Evolutionary conservation across 2,888 invertebrate genomes (phyloP).

Genomic region (Andrena dorsata): DNA sequence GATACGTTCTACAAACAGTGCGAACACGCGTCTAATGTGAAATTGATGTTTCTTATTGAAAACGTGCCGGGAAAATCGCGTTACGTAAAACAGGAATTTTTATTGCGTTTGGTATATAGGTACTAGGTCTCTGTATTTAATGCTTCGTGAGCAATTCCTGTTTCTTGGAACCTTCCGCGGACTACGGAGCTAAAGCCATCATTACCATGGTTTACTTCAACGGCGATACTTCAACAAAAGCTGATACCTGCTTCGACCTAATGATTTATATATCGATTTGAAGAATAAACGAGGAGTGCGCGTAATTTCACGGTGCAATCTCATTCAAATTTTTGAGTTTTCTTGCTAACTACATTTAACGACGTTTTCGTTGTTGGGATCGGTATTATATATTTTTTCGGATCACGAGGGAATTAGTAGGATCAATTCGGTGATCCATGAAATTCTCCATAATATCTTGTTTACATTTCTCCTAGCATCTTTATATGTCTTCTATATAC

Average conservation of each 20-base stretch:
- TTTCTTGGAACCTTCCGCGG: conserved; percentile 17
- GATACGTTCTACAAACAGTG: conserved; percentile 15
- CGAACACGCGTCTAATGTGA: conserved; percentile 22
- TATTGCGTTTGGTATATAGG: neutral
- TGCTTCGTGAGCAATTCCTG: conserved; percentile 18
- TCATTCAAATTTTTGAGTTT: neutral
- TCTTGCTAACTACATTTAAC: too few species aligned
- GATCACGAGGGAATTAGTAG: too few species aligned
- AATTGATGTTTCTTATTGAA: conserved; percentile 21
- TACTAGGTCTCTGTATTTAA: conserved; percentile 2
- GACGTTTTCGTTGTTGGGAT: too few species aligned
- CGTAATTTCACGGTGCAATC: conserved; percentile 71
- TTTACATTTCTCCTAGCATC: too few species aligned
- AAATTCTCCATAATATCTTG: too few species aligned
- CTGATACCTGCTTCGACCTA: conserved; percentile 72
- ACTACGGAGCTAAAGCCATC: conserved; percentile 14
- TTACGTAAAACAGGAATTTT: conserved; percentile 36
- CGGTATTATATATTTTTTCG: too few species aligned
- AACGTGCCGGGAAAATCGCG: conserved; percentile 25
- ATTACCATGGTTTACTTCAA: conserved; percentile 55
- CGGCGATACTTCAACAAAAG: conserved; percentile 71
- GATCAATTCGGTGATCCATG: too few species aligned
- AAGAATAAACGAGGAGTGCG: conserved; percentile 51
- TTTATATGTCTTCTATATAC: too few species aligned
- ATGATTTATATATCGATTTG: conserved; percentile 61